These are phyloP conservation scores for Bubo blakistoni DNA, from an alignment of 2,113 vertebrate species.

Conservation along the genomic window DNA sequence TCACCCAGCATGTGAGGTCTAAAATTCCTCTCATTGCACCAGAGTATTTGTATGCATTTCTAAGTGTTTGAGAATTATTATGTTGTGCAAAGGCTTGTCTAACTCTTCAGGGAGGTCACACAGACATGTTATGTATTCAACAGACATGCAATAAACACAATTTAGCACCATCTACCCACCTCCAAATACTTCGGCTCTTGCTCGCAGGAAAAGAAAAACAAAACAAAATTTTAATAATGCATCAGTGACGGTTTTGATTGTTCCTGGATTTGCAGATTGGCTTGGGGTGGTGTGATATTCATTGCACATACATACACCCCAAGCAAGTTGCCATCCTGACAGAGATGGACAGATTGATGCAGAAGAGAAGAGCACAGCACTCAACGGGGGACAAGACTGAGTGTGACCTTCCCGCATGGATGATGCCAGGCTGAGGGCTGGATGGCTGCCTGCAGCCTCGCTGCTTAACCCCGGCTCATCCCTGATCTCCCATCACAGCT, in stretches of 20 bases:
- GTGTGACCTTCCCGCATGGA: background rate
- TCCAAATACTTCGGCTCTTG: background rate
- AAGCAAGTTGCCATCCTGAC: background rate
- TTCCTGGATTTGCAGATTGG: background rate
- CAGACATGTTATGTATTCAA: constrained; percentile 21
- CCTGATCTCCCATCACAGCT: background rate
- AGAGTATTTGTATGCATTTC: constrained; percentile 13
- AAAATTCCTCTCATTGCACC: background rate
- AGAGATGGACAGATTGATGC: background rate
- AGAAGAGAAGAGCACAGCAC: background rate
- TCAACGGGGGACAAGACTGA: background rate
- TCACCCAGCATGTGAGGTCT: background rate
- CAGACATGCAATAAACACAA: constrained; percentile 18
- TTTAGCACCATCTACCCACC: background rate
- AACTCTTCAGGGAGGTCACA: constrained; percentile 23
- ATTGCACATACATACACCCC: background rate
- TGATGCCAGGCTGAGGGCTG: background rate
- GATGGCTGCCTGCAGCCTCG: background rate
- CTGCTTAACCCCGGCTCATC: background rate
- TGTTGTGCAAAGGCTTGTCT: constrained; percentile 17
- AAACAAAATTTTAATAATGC: background rate
- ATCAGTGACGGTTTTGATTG: background rate
- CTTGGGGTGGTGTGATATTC: background rate
- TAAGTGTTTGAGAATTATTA: background rate
- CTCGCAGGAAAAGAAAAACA: background rate